phyloP scores from a whole-genome alignment of 2,113 vertebrate species.

The Ceratotherium simum region DNA sequence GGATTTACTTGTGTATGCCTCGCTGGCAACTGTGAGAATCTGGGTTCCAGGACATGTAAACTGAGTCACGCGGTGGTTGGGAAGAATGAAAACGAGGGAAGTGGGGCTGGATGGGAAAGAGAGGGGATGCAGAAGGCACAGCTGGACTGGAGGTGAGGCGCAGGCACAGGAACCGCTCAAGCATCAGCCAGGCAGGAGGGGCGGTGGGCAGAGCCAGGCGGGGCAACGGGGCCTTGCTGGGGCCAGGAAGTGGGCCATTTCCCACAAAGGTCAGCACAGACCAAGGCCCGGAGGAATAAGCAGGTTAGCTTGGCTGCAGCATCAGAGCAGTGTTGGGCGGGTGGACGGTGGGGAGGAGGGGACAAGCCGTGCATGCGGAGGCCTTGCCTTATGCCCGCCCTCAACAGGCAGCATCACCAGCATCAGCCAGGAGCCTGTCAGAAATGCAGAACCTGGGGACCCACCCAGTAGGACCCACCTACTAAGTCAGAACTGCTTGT shows the following conservation, averaged over 20 bases:
- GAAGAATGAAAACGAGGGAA: neutral
- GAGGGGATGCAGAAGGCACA: neutral
- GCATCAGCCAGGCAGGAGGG: neutral
- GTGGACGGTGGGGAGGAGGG: neutral
- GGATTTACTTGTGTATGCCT: neutral
- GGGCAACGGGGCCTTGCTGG: neutral
- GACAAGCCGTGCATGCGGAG: fast-evolving
- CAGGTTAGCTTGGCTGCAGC: neutral
- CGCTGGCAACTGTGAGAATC: neutral
- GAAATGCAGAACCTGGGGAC: neutral
- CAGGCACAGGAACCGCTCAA: neutral
- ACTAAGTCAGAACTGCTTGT: neutral
- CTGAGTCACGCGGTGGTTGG: neutral
- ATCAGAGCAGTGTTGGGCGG: neutral
- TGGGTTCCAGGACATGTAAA: neutral
- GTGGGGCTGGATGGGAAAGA: neutral
- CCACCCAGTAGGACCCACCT: neutral
- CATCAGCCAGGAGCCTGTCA: neutral
- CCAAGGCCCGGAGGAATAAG: neutral
- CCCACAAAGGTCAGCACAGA: neutral
- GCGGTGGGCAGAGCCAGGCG: neutral
- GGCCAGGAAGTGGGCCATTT: neutral
- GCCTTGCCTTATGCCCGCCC: neutral
- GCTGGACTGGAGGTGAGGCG: neutral
- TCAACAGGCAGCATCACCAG: neutral